These are phyloP conservation scores for Zaprionus davidi DNA, from an alignment of 1,140 invertebrate genomes.

Conservation along the genomic window DNA sequence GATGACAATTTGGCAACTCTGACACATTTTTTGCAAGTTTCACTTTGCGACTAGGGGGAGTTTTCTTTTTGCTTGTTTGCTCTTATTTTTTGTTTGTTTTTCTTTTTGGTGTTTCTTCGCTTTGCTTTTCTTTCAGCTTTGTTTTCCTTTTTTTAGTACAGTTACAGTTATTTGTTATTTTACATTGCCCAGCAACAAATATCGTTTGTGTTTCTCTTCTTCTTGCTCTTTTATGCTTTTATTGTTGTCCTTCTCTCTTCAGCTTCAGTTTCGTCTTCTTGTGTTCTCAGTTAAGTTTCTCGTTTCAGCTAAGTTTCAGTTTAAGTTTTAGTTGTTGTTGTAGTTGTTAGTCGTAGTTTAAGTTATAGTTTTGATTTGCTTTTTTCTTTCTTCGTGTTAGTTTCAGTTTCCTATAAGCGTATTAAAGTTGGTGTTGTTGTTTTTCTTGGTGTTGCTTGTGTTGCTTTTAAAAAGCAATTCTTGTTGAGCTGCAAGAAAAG, in stretches of 20 bases:
- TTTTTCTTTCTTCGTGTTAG: constrained; percentile 12
- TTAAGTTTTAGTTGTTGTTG: constrained; percentile 5
- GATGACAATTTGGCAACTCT: constrained; percentile 39
- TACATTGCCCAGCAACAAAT: neutral
- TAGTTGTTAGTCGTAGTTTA: constrained; percentile 2
- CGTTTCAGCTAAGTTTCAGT: constrained; percentile 15
- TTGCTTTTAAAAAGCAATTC: constrained; percentile 13
- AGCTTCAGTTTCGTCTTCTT: neutral
- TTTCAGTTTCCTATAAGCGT: constrained; percentile 39
- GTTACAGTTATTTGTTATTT: neutral
- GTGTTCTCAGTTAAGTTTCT: constrained; percentile 6
- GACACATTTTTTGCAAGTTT: constrained; percentile 14
- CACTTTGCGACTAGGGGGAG: neutral
- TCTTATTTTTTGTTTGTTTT: neutral
- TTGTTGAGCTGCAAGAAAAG: constrained; percentile 31
- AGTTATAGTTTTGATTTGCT: constrained; percentile 6
- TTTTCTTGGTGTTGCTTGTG: constrained; percentile 4
- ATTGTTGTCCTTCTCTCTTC: neutral
- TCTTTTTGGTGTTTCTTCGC: neutral
- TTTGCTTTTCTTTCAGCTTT: neutral
- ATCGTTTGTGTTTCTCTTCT: neutral
- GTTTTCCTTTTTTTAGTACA: neutral
- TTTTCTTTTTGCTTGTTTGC: neutral
- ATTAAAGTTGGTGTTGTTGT: constrained; percentile 35
- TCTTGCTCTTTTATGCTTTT: neutral